Evolutionary conservation across 2,888 invertebrate genomes (phyloP).

Genomic region (Limnephilus rhombicus): DNA sequence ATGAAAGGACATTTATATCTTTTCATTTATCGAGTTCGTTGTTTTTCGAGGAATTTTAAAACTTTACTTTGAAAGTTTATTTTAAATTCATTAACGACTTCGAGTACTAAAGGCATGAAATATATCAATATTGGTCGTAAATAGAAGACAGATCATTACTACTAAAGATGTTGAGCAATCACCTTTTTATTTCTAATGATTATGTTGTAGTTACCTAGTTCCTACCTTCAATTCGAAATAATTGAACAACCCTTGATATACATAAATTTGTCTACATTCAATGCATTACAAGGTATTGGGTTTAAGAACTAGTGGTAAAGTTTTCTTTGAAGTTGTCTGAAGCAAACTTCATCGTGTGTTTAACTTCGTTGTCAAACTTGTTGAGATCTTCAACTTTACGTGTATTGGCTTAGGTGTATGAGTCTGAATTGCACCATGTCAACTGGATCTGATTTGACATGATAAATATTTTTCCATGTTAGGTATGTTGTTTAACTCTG

Average conservation of each 20-base stretch:
- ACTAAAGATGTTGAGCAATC: neutral
- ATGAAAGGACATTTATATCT: constrained; percentile 25
- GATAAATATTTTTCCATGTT: no score
- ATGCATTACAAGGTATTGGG: no score
- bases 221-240: neutral
- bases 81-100: neutral
- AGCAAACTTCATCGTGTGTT: no score
- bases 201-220: neutral
- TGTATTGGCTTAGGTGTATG: no score
- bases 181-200: neutral
- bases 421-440: no score
- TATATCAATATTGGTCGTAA: neutral
- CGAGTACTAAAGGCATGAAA: neutral
- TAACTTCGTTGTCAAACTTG: no score
- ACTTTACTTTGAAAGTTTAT: neutral
- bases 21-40: neutral
- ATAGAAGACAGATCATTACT: neutral
- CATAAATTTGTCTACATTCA: no score
- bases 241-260: neutral
- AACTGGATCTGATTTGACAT: no score
- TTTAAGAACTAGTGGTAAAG: no score
- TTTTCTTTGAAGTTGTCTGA: no score
- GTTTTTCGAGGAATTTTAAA: neutral
- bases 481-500: no score
- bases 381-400: no score